These are phyloP conservation scores for Drosophila jambulina DNA, from an alignment of 1,140 invertebrate species.

Conservation along the genomic window DNA sequence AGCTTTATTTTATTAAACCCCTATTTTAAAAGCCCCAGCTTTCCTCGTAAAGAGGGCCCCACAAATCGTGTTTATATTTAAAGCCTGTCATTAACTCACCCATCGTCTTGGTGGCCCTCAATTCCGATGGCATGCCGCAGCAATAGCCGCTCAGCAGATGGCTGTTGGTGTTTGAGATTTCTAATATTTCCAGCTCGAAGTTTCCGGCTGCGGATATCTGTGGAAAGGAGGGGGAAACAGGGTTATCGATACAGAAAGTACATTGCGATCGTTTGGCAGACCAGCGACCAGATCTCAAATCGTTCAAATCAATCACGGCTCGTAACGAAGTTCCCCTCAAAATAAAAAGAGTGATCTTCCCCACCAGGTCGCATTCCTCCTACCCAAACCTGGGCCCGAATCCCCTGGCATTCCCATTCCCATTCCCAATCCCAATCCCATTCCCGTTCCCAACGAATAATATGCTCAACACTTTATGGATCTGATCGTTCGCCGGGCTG, in stretches of 20 bases:
- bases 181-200: conserved; percentile 96
- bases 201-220: conserved; percentile 88
- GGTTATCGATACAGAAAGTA: conserved; percentile 59
- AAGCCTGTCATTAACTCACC: conserved; percentile 60
- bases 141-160: conserved; percentile 92
- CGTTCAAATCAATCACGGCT: conserved; percentile 75
- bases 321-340: conserved; percentile 60
- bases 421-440: conserved; percentile 22
- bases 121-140: conserved; percentile 89
- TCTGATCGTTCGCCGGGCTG: conserved; percentile 53
- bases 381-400: not conserved
- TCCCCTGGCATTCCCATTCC: conserved; percentile 17
- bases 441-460: conserved; percentile 61
- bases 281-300: conserved; percentile 64
- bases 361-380: conserved; percentile 8
- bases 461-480: conserved; percentile 72
- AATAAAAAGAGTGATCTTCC: conserved; percentile 11
- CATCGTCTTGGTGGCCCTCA: conserved; percentile 86
- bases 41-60: not conserved
- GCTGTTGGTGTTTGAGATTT: conserved; percentile 94
- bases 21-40: not conserved
- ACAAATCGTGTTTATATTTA: conserved; percentile 7
- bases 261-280: conserved; percentile 41
- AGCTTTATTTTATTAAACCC: not conserved
- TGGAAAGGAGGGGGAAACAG: conserved; percentile 32